phyloP scores from a whole-genome alignment of 2,797 vertebrate species.

The Mus spretus region DNA sequence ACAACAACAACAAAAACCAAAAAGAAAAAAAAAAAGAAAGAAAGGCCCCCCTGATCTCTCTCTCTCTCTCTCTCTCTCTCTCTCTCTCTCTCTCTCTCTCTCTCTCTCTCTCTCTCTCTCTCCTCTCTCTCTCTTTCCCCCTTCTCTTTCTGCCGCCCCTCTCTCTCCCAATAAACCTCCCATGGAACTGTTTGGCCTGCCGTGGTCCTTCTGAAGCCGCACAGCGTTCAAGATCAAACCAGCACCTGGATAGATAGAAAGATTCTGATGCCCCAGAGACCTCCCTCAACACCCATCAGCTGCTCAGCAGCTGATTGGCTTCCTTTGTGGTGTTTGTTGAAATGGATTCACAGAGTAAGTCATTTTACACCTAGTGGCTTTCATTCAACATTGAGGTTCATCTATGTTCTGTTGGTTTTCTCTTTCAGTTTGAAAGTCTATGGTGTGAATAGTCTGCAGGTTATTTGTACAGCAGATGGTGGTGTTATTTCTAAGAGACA shows the following conservation, averaged over 20 bases:
- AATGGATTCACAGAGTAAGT: neutral
- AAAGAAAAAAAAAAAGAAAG: too few species aligned
- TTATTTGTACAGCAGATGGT: slow-evolving; percentile 17
- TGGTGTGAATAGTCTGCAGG: neutral
- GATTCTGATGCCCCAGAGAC: neutral
- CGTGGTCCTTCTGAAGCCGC: too few species aligned
- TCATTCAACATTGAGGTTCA: slow-evolving; percentile 51
- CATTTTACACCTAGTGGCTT: neutral
- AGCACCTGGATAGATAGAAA: neutral
- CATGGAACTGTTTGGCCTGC: too few species aligned
- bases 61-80: too few species aligned
- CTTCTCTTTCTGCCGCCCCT: too few species aligned
- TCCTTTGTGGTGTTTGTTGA: slow-evolving; percentile 43
- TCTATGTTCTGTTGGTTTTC: neutral
- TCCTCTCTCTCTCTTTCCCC: too few species aligned
- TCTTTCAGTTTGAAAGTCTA: slow-evolving; percentile 47
- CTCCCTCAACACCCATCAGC: slow-evolving; percentile 4
- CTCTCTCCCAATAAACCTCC: too few species aligned
- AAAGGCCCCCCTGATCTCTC: too few species aligned
- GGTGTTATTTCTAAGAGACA: slow-evolving; percentile 41
- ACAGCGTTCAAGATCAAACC: too few species aligned
- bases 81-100: too few species aligned
- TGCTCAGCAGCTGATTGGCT: neutral
- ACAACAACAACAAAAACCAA: too few species aligned
- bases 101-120: too few species aligned